Evolutionary conservation across 2,113 vertebrate genomes (phyloP).

Genomic region (Indicator maculatus): DNA sequence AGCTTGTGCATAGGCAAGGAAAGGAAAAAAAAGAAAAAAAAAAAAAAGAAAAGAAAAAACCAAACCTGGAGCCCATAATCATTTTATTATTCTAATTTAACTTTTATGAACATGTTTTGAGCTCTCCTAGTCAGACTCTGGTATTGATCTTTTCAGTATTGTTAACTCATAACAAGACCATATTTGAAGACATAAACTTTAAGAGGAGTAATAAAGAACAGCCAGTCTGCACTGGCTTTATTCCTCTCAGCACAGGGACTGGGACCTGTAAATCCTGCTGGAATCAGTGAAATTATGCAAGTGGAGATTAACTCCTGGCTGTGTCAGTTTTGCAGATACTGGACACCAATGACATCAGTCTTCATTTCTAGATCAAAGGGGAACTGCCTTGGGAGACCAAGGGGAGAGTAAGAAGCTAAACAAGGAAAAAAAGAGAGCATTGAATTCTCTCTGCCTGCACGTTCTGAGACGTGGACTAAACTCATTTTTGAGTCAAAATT

Average conservation of each 20-base stretch:
- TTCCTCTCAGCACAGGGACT: slow-evolving; percentile 33
- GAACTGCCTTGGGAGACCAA: not conserved
- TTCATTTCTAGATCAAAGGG: slow-evolving; percentile 3
- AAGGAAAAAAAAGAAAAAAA: no score
- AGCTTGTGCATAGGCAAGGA: not conserved
- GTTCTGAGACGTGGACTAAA: not conserved
- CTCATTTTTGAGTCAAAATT: not conserved
- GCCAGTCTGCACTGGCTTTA: slow-evolving; percentile 37
- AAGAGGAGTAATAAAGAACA: slow-evolving; percentile 76
- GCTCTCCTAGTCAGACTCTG: slow-evolving; percentile 62
- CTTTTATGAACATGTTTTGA: slow-evolving; percentile 78
- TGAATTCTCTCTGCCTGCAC: not conserved
- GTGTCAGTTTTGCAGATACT: not conserved
- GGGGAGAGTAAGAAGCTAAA: not conserved
- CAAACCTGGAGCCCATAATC: slow-evolving; percentile 51
- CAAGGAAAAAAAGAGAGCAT: not conserved
- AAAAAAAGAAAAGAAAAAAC: not conserved
- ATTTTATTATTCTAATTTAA: slow-evolving; percentile 76
- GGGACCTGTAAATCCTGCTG: slow-evolving; percentile 65
- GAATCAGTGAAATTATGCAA: slow-evolving; percentile 58
- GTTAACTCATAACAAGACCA: slow-evolving; percentile 78
- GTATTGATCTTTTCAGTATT: slow-evolving; percentile 76
- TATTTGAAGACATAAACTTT: slow-evolving; percentile 81
- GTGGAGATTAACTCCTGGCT: slow-evolving; percentile 23
- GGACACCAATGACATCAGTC: not conserved